Evolutionary conservation across 2,797 vertebrate genomes (phyloP).

Genomic region (Epinephelus awoara): DNA sequence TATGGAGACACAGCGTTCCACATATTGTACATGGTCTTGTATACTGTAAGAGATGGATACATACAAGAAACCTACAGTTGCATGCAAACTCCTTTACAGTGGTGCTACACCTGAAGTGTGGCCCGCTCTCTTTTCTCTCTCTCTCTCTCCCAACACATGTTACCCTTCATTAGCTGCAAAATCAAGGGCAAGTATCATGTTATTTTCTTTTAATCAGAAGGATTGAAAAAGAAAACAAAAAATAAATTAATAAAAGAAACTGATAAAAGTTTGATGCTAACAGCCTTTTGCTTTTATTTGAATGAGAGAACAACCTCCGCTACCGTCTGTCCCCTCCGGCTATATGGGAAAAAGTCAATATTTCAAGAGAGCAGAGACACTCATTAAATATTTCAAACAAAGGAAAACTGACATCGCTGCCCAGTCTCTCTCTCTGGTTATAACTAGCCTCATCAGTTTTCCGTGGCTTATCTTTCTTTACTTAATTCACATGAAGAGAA

Average conservation of each 20-base stretch:
- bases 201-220: constrained; percentile 42
- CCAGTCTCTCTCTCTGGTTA: constrained; percentile 2
- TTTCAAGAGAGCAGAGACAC: constrained; percentile 75
- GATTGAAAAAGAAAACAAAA: constrained; percentile 54
- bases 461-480: constrained; percentile 4
- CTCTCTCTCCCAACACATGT: not conserved
- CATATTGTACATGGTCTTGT: not conserved
- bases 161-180: constrained; percentile 50
- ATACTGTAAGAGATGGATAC: not conserved
- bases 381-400: constrained; percentile 86
- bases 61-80: not conserved
- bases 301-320: constrained; percentile 69
- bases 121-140: too few species aligned
- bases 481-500: not conserved
- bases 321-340: constrained; percentile 66
- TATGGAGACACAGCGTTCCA: constrained; percentile 1
- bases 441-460: constrained; percentile 2
- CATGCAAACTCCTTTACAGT: not conserved
- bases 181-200: constrained; percentile 30
- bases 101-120: too few species aligned
- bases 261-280: constrained; percentile 83
- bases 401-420: constrained; percentile 72
- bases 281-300: constrained; percentile 81
- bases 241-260: constrained; percentile 68
- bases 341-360: constrained; percentile 78